These are phyloP conservation scores for Pangasius mekongensis DNA, from an alignment of 2,797 vertebrate genomes.

Conservation along the genomic window DNA sequence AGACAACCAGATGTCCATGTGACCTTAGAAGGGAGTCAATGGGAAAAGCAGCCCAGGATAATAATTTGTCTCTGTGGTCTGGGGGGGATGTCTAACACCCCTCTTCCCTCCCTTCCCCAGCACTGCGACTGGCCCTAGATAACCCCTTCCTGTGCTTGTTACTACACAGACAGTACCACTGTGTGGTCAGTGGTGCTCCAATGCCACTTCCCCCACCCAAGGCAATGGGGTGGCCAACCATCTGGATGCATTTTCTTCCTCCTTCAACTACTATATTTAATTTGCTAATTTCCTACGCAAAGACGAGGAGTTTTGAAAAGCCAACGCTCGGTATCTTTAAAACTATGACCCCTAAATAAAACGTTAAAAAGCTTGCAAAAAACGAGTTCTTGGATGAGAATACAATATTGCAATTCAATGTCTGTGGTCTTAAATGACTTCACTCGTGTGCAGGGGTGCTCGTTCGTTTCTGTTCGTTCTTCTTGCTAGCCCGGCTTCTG, in stretches of 20 bases:
- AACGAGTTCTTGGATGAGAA: slow-evolving; percentile 5
- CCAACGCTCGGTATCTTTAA: neutral
- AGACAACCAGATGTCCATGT: slow-evolving; percentile 45
- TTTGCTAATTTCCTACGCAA: slow-evolving; percentile 56
- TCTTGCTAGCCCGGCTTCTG: neutral
- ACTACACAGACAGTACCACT: slow-evolving; percentile 46
- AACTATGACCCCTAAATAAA: slow-evolving; percentile 2
- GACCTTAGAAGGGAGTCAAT: slow-evolving; percentile 47
- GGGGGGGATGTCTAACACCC: slow-evolving; percentile 41
- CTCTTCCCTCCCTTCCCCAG: slow-evolving; percentile 6
- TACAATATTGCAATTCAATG: neutral
- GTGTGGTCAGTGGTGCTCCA: slow-evolving; percentile 39
- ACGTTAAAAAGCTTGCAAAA: neutral
- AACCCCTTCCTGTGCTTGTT: slow-evolving; percentile 34
- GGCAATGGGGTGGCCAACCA: slow-evolving; percentile 33
- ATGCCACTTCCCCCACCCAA: slow-evolving; percentile 36
- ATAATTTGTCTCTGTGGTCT: slow-evolving; percentile 54
- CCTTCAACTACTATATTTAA: slow-evolving; percentile 62
- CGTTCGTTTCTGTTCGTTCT: neutral
- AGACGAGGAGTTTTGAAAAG: slow-evolving; percentile 26
- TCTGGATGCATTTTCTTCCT: slow-evolving; percentile 53
- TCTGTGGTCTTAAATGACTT: neutral
- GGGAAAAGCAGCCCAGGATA: slow-evolving; percentile 40
- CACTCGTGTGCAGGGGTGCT: neutral
- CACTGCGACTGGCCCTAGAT: slow-evolving; percentile 45